Evolutionary conservation across 1,140 invertebrate genomes (phyloP).

Genomic region (Medauroidea extradentata): DNA sequence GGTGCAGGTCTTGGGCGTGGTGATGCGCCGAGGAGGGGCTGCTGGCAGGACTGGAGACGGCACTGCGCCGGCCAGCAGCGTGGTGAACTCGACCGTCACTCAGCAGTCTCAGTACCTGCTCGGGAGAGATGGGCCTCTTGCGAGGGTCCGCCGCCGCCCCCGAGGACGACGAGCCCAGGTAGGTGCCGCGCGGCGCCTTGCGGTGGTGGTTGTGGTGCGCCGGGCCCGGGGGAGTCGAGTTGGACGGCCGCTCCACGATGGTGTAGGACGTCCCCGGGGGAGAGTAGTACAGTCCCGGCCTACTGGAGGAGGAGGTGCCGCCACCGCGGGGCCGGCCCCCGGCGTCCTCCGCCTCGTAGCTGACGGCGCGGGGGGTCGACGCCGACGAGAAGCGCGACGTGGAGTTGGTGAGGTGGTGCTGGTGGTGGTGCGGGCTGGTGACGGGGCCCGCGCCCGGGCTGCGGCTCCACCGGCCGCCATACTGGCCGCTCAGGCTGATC

Average conservation of each 20-base stretch:
- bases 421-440: slow-evolving; percentile 2
- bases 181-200: slow-evolving; percentile 53
- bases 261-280: slow-evolving; percentile 74
- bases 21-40: slow-evolving; percentile 56
- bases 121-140: slow-evolving; percentile 68
- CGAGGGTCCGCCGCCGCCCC: slow-evolving; percentile 26
- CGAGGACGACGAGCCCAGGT: slow-evolving; percentile 45
- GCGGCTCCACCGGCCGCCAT: slow-evolving; percentile 23
- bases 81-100: slow-evolving; percentile 63
- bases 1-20: slow-evolving; percentile 45
- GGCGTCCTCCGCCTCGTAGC: slow-evolving; percentile 8
- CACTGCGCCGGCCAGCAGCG: slow-evolving; percentile 25
- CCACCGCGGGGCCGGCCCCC: neutral
- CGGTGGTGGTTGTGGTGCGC: slow-evolving; percentile 55
- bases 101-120: slow-evolving; percentile 52
- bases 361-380: neutral
- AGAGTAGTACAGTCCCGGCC: slow-evolving; percentile 46
- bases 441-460: neutral
- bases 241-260: slow-evolving; percentile 74
- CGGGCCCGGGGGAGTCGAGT: slow-evolving; percentile 59
- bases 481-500: slow-evolving; percentile 40
- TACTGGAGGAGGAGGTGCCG: neutral
- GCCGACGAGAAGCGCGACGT: neutral
- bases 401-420: neutral
- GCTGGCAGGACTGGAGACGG: slow-evolving; percentile 27